These are phyloP conservation scores for Sorex araneus DNA, from an alignment of 2,113 vertebrate species.

Conservation along the genomic window DNA sequence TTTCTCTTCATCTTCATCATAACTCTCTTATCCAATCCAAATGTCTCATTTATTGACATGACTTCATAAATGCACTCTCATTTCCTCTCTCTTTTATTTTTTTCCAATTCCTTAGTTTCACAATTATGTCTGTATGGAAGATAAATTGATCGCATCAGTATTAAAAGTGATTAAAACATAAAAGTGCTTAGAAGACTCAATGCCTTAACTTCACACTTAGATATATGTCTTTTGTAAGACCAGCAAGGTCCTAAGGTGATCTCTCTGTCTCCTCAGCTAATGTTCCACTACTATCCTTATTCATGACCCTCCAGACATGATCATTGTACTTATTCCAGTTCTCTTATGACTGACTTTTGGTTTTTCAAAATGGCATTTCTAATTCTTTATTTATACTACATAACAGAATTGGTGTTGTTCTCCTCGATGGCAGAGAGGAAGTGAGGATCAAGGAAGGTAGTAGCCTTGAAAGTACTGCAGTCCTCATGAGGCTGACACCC, in stretches of 20 bases:
- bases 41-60: background rate
- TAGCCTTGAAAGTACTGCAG: too few species aligned
- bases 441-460: too few species aligned
- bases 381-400: background rate
- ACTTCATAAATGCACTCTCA: background rate
- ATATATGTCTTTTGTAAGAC: background rate
- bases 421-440: too few species aligned
- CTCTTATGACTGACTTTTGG: background rate
- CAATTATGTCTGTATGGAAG: background rate
- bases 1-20: background rate
- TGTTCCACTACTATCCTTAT: background rate
- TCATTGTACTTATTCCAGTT: background rate
- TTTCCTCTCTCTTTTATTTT: background rate
- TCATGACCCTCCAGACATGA: background rate
- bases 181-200: background rate
- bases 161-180: too few species aligned
- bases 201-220: background rate
- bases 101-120: background rate
- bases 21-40: background rate
- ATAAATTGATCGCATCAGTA: background rate
- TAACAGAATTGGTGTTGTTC: background rate
- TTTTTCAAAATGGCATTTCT: conserved; percentile 1
- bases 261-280: background rate
- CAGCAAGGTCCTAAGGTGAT: background rate
- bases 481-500: too few species aligned